Base-by-base conservation (phyloP, 2,888 invertebrate species). In the Patella depressa region DNA sequence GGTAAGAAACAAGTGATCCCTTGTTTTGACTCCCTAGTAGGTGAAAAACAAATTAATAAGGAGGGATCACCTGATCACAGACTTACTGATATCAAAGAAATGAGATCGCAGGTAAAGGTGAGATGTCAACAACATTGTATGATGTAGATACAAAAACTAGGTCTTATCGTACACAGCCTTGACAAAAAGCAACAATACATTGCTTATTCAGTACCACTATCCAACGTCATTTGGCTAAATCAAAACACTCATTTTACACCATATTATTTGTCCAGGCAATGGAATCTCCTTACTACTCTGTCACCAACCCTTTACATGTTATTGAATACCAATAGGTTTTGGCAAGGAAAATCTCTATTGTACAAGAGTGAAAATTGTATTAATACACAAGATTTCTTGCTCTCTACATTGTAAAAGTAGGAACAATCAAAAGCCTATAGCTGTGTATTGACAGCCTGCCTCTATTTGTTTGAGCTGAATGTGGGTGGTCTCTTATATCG, bases 401-500 rank as follows among this genome's bases (percentile, higher is more conserved):
- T 24, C 65, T 65, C 5, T 19, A 65, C 65, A 45, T 19, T 24
- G 14, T 65, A 65, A 19, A 65, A 19, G 14, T 24, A 65, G 65
- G 65, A 65, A 65, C 65, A 65, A 65, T 65, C 65, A 65, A 65
- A 65, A 65, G 14, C 65, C 65, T 65, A 17, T 45, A 74, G 53
- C n/a, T 15, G 19, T 53, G 29, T 75, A 71, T 75, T 75, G 75
- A 75, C 75, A 71, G 71, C 75, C 53, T 29, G 53, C 55, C 55
- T 71, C 71, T 75, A 75, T 71, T 75, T 75, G 75, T 75, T 75
- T 75, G 75, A 53, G 24, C 65, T 65, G 55, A 71, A 71, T 70
- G 75, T 75, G 75, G 75, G 75, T 75, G 75, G 75, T 75, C 75
- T 71, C 53, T 75, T 71, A 3, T 65, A 24, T 53, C 53, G 53